A percentile compares a stretch with the other conserved stretches of the same genome.
Conservation (phyloP, 1,140 invertebrate species). For the Mercenaria mercenaria region DNA sequence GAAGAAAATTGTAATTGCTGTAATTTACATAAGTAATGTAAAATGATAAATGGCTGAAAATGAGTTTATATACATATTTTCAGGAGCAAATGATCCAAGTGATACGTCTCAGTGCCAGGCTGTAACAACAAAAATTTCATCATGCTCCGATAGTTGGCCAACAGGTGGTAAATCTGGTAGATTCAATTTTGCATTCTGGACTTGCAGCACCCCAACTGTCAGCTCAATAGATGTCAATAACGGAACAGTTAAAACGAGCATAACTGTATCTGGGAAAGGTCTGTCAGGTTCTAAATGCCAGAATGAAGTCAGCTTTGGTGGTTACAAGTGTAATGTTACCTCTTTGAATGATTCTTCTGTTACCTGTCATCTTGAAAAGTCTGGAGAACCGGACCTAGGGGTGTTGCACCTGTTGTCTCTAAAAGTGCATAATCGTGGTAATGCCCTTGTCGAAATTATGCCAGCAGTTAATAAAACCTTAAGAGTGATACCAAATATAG, state of each 20-base stretch:
- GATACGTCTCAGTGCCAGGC: slow-evolving; percentile 37
- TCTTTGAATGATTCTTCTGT: background rate
- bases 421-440: slow-evolving; percentile 74
- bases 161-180: slow-evolving; percentile 15
- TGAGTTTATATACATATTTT: background rate
- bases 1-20: no score
- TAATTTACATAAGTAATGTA: no score
- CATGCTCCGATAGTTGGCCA: slow-evolving; percentile 45
- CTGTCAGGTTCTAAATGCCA: slow-evolving; percentile 70
- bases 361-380: slow-evolving; percentile 47
- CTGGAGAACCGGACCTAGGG: slow-evolving; percentile 63
- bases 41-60: background rate
- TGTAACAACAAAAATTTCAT: background rate
- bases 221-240: slow-evolving; percentile 62
- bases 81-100: slow-evolving; percentile 28
- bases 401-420: slow-evolving; percentile 60
- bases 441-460: slow-evolving; percentile 66
- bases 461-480: slow-evolving; percentile 47
- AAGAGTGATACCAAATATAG: slow-evolving; percentile 70
- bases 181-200: slow-evolving; percentile 74
- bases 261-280: slow-evolving; percentile 71
- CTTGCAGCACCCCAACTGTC: slow-evolving; percentile 73
- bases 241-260: slow-evolving; percentile 66
- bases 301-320: slow-evolving; percentile 71
- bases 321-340: slow-evolving; percentile 27